Percentiles rank a stretch among this genome's conserved stretches.
phyloP scores from a whole-genome alignment of 23 tunicate genomes.

The Phallusia fumigata region DNA sequence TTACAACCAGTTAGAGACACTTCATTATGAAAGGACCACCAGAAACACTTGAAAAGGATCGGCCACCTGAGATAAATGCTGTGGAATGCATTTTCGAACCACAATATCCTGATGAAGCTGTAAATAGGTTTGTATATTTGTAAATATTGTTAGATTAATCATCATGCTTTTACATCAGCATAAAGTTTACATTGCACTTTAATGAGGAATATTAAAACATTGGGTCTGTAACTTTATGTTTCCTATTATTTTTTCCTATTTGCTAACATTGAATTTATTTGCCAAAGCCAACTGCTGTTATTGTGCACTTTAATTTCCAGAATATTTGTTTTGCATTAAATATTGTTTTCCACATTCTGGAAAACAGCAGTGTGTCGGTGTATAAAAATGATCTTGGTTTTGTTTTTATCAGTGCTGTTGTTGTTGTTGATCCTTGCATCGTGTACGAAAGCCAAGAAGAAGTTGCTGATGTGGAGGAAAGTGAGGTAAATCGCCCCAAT shows the following conservation, averaged over 20 bases:
- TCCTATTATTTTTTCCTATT: too few species aligned
- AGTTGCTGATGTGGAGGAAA: not conserved
- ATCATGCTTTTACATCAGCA: too few species aligned
- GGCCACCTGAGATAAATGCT: slow-evolving; percentile 14
- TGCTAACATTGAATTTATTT: too few species aligned
- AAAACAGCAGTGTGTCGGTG: not conserved
- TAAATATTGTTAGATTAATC: too few species aligned
- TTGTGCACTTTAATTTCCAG: too few species aligned
- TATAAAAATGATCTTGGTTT: not conserved
- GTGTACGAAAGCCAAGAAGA: not conserved
- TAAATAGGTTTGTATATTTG: not conserved
- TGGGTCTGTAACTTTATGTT: too few species aligned
- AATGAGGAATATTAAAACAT: too few species aligned
- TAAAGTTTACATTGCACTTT: too few species aligned
- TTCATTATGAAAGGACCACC: slow-evolving; percentile 50
- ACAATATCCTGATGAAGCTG: not conserved
- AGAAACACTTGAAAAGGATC: slow-evolving; percentile 33
- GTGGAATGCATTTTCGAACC: slow-evolving; percentile 10
- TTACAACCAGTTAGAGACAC: not conserved
- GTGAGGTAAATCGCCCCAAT: not conserved
- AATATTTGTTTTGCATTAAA: too few species aligned
- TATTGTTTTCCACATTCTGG: too few species aligned
- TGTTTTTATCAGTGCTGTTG: not conserved
- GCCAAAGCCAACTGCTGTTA: too few species aligned
- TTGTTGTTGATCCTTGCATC: not conserved